Evolutionary conservation across 1,140 invertebrate genomes (phyloP).

Genomic region (Rhizoglyphus robini): DNA sequence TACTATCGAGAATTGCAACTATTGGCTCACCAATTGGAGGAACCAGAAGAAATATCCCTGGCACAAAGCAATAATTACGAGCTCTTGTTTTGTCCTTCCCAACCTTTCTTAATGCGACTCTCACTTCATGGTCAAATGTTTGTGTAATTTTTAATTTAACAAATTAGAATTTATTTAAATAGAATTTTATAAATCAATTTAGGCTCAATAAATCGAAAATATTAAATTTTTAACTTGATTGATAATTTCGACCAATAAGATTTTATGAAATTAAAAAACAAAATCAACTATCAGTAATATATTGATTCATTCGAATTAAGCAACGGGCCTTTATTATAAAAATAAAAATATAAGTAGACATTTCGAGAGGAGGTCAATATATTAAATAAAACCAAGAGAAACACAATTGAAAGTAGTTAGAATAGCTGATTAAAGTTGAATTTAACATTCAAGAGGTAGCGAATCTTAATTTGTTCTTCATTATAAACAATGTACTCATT

Average conservation of each 20-base stretch:
- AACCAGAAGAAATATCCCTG: slow-evolving; percentile 31
- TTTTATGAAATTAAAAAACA: no score
- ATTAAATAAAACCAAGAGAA: background rate
- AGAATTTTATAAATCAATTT: no score
- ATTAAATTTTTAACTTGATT: no score
- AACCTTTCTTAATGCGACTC: slow-evolving; percentile 52
- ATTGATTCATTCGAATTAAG: no score
- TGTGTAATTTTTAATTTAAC: background rate
- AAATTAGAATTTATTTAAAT: no score
- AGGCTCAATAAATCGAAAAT: no score
- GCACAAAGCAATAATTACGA: slow-evolving; percentile 35
- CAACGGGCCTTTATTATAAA: no score
- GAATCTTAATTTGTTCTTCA: slow-evolving; percentile 34
- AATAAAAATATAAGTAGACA: no score
- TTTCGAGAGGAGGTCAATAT: no score
- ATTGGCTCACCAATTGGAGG: background rate
- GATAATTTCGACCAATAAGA: no score
- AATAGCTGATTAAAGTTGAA: slow-evolving; percentile 27
- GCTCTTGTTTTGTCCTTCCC: slow-evolving; percentile 49
- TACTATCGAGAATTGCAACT: background rate
- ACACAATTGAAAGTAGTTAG: background rate
- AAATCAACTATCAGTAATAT: no score
- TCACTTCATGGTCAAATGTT: slow-evolving; percentile 52
- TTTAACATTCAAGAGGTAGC: slow-evolving; percentile 31
- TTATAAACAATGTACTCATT: slow-evolving; percentile 41